Evolutionary conservation across 1,140 invertebrate genomes (phyloP).

Genomic region (Agraylea sexmaculata): DNA sequence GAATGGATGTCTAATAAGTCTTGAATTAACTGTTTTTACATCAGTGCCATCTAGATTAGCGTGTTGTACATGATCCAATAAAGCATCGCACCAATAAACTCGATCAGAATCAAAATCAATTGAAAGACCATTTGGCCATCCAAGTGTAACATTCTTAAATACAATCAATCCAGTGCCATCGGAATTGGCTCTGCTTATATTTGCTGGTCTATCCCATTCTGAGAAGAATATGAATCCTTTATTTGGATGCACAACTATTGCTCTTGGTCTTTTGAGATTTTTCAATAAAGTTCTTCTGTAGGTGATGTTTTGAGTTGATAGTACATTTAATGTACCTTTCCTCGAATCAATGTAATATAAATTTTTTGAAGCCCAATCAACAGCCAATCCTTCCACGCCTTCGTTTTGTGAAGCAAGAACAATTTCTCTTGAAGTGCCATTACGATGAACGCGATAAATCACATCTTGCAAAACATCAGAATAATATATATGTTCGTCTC

Average conservation of each 20-base stretch:
- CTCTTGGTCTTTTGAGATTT: slow-evolving; percentile 82
- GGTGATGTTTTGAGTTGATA: slow-evolving; percentile 76
- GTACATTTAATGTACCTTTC: slow-evolving; percentile 88
- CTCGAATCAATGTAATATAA: slow-evolving; percentile 96
- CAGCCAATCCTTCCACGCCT: slow-evolving; percentile 91
- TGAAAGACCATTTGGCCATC: slow-evolving; percentile 91
- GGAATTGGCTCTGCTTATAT: slow-evolving; percentile 81
- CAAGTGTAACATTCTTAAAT: slow-evolving; percentile 85
- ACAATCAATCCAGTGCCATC: slow-evolving; percentile 79
- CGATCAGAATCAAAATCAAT: slow-evolving; percentile 81
- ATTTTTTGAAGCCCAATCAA: slow-evolving; percentile 96
- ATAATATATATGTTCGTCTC: slow-evolving; percentile 89
- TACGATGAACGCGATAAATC: slow-evolving; percentile 82
- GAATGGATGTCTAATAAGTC: slow-evolving; percentile 88
- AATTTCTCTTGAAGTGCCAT: slow-evolving; percentile 81
- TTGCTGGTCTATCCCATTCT: slow-evolving; percentile 92
- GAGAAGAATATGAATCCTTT: slow-evolving; percentile 90
- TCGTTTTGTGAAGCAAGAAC: slow-evolving; percentile 93
- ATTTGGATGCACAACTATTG: slow-evolving; percentile 93
- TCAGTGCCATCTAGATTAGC: slow-evolving; percentile 89
- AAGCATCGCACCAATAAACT: slow-evolving; percentile 91
- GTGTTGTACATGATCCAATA: slow-evolving; percentile 92
- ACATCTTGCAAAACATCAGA: slow-evolving; percentile 95
- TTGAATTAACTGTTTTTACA: slow-evolving; percentile 79
- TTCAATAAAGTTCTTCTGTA: slow-evolving; percentile 74